Evolutionary conservation across 1,140 invertebrate genomes (phyloP).

Genomic region (Conopomorpha cramerella): DNA sequence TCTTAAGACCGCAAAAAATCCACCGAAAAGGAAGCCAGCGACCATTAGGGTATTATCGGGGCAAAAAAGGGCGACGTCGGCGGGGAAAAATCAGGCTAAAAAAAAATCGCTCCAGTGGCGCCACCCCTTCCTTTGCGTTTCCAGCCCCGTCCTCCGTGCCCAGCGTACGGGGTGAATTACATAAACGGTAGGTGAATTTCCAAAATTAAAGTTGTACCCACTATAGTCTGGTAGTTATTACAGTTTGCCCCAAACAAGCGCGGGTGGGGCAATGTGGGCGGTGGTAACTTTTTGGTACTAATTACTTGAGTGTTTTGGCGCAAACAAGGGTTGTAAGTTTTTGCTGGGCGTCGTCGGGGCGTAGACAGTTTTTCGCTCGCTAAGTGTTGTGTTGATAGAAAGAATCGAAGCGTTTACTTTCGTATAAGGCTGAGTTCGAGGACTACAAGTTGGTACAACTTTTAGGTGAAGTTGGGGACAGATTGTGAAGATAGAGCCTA

Average conservation of each 20-base stretch:
- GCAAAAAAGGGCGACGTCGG: constrained; percentile 43
- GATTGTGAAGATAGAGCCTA: no score
- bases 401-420: no score
- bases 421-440: no score
- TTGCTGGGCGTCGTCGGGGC: no score
- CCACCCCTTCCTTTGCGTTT: constrained; percentile 56
- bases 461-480: no score
- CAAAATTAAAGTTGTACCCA: constrained; percentile 50
- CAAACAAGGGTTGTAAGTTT: no score
- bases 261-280: not conserved
- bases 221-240: constrained; percentile 11
- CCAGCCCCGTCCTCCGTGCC: constrained; percentile 43
- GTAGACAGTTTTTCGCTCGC: not conserved
- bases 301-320: not conserved
- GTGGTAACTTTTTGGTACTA: not conserved
- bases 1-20: constrained; percentile 48
- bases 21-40: constrained; percentile 53
- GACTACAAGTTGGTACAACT: no score
- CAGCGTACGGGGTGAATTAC: constrained; percentile 42
- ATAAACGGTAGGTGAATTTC: constrained; percentile 55
- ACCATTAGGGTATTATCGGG: constrained; percentile 59
- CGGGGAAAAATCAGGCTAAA: constrained; percentile 52
- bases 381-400: no score
- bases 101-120: constrained; percentile 52
- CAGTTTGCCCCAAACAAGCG: constrained; percentile 2